A percentile compares a stretch with the other conserved stretches of the same genome.
These are phyloP conservation scores for Charina bottae DNA, from an alignment of 2,113 vertebrate genomes.

Conservation along the genomic window DNA sequence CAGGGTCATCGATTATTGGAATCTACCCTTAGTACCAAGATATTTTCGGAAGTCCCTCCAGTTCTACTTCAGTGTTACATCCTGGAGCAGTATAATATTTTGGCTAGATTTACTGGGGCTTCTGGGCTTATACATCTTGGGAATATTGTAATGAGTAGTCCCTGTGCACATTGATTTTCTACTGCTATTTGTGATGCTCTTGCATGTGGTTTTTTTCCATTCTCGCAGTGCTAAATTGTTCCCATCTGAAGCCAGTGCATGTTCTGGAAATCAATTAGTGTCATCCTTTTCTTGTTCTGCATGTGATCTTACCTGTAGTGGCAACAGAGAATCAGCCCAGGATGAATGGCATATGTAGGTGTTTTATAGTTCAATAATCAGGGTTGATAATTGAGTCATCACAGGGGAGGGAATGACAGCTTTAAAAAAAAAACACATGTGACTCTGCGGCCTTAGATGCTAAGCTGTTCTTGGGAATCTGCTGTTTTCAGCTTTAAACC, in stretches of 20 bases:
- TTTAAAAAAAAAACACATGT: background rate
- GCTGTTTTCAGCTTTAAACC: background rate
- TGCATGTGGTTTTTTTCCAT: background rate
- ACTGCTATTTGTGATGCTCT: background rate
- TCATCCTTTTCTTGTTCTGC: background rate
- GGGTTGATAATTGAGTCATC: background rate
- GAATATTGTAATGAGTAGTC: background rate
- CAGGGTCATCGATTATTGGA: background rate
- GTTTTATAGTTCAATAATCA: background rate
- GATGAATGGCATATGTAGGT: background rate
- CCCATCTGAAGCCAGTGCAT: background rate
- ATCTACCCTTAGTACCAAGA: background rate
- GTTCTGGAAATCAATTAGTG: slow-evolving; percentile 4
- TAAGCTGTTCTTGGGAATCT: background rate
- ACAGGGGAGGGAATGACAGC: background rate
- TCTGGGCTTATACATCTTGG: background rate
- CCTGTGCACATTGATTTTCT: background rate
- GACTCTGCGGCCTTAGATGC: background rate
- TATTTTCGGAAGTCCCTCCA: background rate
- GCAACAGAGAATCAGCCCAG: background rate
- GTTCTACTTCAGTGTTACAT: background rate
- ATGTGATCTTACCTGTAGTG: background rate
- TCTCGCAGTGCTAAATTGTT: background rate
- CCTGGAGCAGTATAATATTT: too few relatives aligned
- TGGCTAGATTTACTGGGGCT: background rate